Base-by-base conservation (phyloP, 2,113 vertebrate genomes). In the Campylorhamphus procurvoides region DNA sequence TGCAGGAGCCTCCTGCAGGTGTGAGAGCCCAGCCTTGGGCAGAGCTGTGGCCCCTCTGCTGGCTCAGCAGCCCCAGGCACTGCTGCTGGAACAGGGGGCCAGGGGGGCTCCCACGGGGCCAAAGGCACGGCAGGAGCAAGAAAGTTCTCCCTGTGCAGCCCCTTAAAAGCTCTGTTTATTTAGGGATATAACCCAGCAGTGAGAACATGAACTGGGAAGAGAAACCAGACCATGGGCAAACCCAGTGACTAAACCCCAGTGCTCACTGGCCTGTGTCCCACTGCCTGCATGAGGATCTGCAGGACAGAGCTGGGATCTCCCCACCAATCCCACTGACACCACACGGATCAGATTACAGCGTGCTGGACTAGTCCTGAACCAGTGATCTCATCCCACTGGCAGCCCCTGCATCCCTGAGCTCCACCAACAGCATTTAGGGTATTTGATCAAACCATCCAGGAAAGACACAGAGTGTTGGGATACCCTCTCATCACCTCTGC, bases 201-300 rank as follows among this genome's bases (percentile, higher is more conserved):
- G 60, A 53, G 84, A 81, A 56, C 19, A 9, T 2, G 15, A 50
- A 25, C 76, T 37, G 62, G 62, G 40, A 56, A 31, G 22, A 23
- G 55, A 29, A 47, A 63, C 0, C 8, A 55, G n/a, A 63, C 66
- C 28, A 7, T 23, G 28, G 91, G 67, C 52, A 59, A 72, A 40
- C 17, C 28, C 47, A 6, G 0, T 9, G 31, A 14, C 35, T 4
- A 18, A 39, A 67, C 4, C 28, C 22, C 40, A 22, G 4, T 1
- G 53, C 25, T 80, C 12, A 5, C 12, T 14, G 47, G n/a, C 27
- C 50, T 5, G 24, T 11, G 37, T 31, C 49, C 83, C 33, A 35
- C 72, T 39, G 63, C 80, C 44, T 39, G 66, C 55, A 10, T 5
- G 0, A 14, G 15, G 66, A 42, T 19, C 39, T 53, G 53, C 44